Percentiles rank a stretch among this genome's conserved stretches.
These are phyloP conservation scores for Dinocampus coccinellae DNA, from an alignment of 2,888 invertebrate species.

Conservation along the genomic window DNA sequence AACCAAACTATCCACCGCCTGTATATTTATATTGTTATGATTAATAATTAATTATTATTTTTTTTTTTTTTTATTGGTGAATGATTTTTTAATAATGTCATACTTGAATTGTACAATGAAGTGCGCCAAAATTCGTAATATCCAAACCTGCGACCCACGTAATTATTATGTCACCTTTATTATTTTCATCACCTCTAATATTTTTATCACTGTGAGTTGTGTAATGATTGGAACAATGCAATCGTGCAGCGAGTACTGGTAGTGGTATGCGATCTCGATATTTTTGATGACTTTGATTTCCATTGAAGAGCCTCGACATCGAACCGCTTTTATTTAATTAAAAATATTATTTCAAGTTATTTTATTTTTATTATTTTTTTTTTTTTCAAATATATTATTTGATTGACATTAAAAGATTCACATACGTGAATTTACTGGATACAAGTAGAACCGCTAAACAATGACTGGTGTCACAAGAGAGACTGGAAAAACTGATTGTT, in stretches of 20 bases:
- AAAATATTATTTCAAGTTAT: background rate
- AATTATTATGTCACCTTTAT: slow-evolving; percentile 59
- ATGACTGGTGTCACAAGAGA: slow-evolving; percentile 58
- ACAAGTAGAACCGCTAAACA: slow-evolving; percentile 64
- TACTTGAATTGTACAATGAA: slow-evolving; percentile 64
- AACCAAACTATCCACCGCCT: slow-evolving; percentile 62
- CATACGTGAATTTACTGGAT: slow-evolving; percentile 65
- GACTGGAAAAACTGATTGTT: slow-evolving; percentile 57
- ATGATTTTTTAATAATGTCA: too few relatives aligned
- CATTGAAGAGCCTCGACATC: slow-evolving; percentile 59
- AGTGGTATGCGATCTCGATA: slow-evolving; percentile 63
- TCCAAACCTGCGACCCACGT: slow-evolving; percentile 66
- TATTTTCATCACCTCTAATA: slow-evolving; percentile 46
- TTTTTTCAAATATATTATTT: background rate
- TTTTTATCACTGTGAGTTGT: background rate
- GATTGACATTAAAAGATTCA: slow-evolving; percentile 25
- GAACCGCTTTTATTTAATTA: slow-evolving; percentile 51
- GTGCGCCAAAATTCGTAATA: slow-evolving; percentile 53
- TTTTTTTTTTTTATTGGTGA: background rate
- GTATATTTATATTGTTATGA: background rate
- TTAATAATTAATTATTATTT: slow-evolving; percentile 4
- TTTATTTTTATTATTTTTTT: too few relatives aligned
- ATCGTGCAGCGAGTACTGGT: slow-evolving; percentile 60
- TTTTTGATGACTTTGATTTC: slow-evolving; percentile 59
- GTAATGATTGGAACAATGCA: slow-evolving; percentile 51